Evolutionary conservation across 2,113 vertebrate genomes (phyloP).

Genomic region (Muscicapa adusta): DNA sequence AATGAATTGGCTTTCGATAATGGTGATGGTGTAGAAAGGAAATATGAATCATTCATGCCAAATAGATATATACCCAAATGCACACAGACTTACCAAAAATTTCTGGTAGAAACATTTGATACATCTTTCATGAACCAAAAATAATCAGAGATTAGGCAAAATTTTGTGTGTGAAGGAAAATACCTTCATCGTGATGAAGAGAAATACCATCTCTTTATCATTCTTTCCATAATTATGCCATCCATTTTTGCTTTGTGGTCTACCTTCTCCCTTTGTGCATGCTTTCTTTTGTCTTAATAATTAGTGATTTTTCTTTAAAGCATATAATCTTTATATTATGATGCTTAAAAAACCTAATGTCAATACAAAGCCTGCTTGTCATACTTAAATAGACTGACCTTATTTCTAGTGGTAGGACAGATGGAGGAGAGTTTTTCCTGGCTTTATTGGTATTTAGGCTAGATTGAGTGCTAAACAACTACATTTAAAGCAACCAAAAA

Average conservation of each 20-base stretch:
- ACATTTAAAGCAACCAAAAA: background rate
- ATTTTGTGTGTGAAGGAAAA: background rate
- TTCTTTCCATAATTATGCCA: background rate
- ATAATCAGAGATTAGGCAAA: background rate
- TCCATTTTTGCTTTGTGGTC: background rate
- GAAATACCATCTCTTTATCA: background rate
- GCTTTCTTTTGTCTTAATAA: background rate
- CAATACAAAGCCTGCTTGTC: background rate
- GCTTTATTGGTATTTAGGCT: background rate
- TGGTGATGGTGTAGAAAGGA: constrained; percentile 81
- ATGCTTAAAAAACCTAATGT: background rate
- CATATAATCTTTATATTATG: background rate
- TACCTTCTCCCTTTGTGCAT: background rate
- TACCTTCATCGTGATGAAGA: background rate
- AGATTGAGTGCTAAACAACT: background rate
- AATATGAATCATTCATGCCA: background rate
- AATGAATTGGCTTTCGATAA: constrained; percentile 93
- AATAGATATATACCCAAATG: background rate
- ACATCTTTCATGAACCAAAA: background rate
- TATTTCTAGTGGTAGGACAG: background rate
- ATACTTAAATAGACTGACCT: background rate
- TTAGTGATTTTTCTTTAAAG: background rate
- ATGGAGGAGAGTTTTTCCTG: background rate
- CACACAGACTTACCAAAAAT: background rate
- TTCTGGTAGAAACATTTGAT: background rate